Base-by-base conservation (phyloP, 1,140 invertebrate genomes). In the Drosophila ercepeae region DNA sequence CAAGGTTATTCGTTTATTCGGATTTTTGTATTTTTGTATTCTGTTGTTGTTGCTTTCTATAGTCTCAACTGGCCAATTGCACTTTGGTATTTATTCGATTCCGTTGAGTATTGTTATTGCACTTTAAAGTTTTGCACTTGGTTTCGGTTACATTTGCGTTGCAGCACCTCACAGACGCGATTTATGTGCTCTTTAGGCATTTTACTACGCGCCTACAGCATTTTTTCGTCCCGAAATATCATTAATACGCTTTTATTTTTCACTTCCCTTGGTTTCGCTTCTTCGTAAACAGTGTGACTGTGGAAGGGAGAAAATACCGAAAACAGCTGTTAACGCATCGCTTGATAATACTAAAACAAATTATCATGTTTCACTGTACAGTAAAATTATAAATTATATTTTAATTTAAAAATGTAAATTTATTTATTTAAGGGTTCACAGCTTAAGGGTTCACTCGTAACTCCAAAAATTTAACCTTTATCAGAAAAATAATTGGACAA, bases 51-150 rank as follows among this genome's bases (percentile, higher is more conserved):
- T 72, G 73, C 86, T 84, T 57, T 42, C 48, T 63, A n/a, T n/a
- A 60, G 55, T 21, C 53, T 58, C 32, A 67, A 60, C 49, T 41
- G 55, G 32, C 25, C 46, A 46, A 78, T 83, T 75, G 71, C 71
- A 83, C 75, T 72, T 55, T 19, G 36, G 34, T 42, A 42, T 42
- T 42, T 69, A 49, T 68, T 54, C 63, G 46, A 70, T 59, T 50
- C 7, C 7, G 21, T 48, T 19, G 23, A 23, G 32, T 68, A 19
- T 41, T 69, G 29, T 61, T 84, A 84, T 84, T 84, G 81, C 71
- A 78, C 79, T 75, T 78, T 78, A 8, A 84, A 83, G 53, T 83
- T 78, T 41, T 84, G 79, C 75, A 78, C 79, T 41, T 75, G 78
- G 45, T 84, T 84, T 39, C 46, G 63, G 44, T 83, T 67, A 16